Percentiles rank a stretch among this genome's conserved stretches.
Conservation (phyloP, 2,888 invertebrate species). For the Lydus trimaculatus region DNA sequence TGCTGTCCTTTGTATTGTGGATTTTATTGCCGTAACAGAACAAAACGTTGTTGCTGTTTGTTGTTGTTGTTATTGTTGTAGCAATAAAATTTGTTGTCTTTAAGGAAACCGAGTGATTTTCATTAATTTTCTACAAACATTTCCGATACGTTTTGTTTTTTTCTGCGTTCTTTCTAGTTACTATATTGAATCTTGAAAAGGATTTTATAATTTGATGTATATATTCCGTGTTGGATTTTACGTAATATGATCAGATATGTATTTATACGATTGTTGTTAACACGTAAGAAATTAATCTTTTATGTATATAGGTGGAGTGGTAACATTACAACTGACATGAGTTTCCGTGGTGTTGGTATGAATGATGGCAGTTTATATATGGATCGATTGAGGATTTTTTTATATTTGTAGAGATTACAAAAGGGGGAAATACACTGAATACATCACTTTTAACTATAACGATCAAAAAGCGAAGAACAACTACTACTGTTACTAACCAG, state of each 20-base stretch:
- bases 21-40: constrained; percentile 8
- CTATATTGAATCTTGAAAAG: constrained; percentile 10
- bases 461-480: background rate
- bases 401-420: constrained; percentile 8
- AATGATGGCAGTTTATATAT: constrained; percentile 31
- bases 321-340: constrained; percentile 34
- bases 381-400: constrained; percentile 43
- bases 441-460: background rate
- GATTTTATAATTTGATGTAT: constrained; percentile 34
- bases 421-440: background rate
- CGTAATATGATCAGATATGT: constrained; percentile 44
- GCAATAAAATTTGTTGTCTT: constrained; percentile 12
- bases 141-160: constrained; percentile 1
- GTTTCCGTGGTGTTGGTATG: constrained; percentile 42
- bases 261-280: constrained; percentile 43
- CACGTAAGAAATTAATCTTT: constrained; percentile 47
- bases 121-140: constrained; percentile 3
- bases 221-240: constrained; percentile 33
- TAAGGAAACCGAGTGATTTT: background rate
- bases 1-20: constrained; percentile 23
- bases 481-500: background rate
- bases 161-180: background rate
- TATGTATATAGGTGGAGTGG: constrained; percentile 35
- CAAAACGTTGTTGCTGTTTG: constrained; percentile 6
- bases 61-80: background rate